Evolutionary conservation across 2,888 invertebrate genomes (phyloP), one percentile per base, ranked within the genome.

Genomic region (Eupithecia subumbrata): DNA sequence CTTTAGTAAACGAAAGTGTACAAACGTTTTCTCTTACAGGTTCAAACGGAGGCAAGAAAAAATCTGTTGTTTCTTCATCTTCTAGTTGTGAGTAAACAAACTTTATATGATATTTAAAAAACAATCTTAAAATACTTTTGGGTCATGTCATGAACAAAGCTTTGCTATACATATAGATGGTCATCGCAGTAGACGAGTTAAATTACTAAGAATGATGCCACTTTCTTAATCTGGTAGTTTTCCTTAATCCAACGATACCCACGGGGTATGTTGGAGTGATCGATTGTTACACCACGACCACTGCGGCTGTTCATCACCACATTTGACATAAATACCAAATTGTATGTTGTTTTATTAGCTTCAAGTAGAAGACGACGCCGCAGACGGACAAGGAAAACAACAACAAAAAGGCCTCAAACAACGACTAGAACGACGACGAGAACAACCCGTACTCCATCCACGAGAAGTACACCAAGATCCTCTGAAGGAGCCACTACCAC

Each of bases 341-440:
- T n/a, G n/a, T n/a, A n/a, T 30, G 30, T 30, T 30, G 30, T 37
- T 37, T 34, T 18, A 16, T 5, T 22, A 64, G 64, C 34, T 3
- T 64, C 34, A 64, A 64, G 34, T 34, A 64, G 34, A 64, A 64
- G 64, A 30, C 16, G 64, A 64, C 64, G 64, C 8, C 14, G 64
- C 5, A 30, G 18, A 18, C 64, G 30, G 4, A 25, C 63, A 64
- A 34, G 4, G 64, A 64, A 34, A 64, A 64, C 64, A 30, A 64
- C 64, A 34, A 64, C 30, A 34, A 14, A 16, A 18, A 22, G 56
- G 9, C 63, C 63, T 30, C 63, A 30, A 30, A 63, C 63, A 12
- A 63, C 63, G 9, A 25, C 63, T 5, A 22, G 12, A 1, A 40
- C 2, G 37, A 64, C 18, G 7, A 64, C 64, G 5, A 30, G 34